Base-by-base conservation (phyloP, 2,113 vertebrate genomes). In the Alouatta palliata region DNA sequence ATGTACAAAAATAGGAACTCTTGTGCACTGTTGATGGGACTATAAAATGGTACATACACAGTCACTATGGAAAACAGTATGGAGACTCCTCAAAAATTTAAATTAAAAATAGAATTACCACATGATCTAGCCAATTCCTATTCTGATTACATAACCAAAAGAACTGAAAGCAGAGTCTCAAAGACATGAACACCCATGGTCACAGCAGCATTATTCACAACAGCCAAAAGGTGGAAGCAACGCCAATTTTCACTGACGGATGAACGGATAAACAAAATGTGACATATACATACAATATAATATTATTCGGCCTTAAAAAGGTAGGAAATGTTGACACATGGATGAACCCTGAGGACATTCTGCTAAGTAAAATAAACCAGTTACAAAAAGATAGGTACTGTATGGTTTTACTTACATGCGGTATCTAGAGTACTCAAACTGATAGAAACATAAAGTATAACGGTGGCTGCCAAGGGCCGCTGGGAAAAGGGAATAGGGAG, bases 61-160 rank as follows among this genome's bases (percentile, higher is more conserved):
- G 54, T 19, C 14, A 13, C 21, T n/a, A 80, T n/a, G 27, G 52
- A 86, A 87, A 95, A 81, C 21, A 54, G 16, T 43, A 73, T 20
- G 30, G 49, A 77, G 30, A 47, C 35, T 77, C 75, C 30, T 81
- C 9, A 95, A 86, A 83, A 80, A 64, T 13, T 30, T 64, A 64
- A 73, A 80, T n/a, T 81, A 52, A 92, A 95, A 95, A 43, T 8
- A 84, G 37, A 86, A 92, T 37, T 73, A 87, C 49, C 77, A 92
- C n/a, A 58, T 9, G 56, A 83, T 47, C 37, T 11, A 90, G 25
- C 27, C 27, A 80, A 35, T 66, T 52, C 52, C 21, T 85, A 70
- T 66, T 40, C 56, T 35, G 5, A 20, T 8, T 66, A 76, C 35
- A 52, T 32, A 52, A 40, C 23, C 10, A 64, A 76, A 76, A 61